phyloP scores from a whole-genome alignment of 1,140 invertebrate species.

The Diprion similis region DNA sequence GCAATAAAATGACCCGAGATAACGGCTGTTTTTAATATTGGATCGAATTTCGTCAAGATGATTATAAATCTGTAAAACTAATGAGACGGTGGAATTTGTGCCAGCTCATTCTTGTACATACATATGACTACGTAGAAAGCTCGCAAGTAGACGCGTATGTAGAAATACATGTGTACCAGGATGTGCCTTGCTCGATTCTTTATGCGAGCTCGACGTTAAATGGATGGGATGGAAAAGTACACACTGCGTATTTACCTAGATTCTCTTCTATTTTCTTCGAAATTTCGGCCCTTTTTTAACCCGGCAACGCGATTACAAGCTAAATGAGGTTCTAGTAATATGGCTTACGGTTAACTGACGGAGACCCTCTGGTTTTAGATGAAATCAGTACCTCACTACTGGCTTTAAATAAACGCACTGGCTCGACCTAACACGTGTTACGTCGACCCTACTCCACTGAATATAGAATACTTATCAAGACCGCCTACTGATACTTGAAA shows the following conservation, averaged over 20 bases:
- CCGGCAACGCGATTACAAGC: neutral
- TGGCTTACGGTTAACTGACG: constrained; percentile 28
- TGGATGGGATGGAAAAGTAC: constrained; percentile 18
- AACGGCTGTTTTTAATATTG: neutral
- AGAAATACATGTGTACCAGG: constrained; percentile 29
- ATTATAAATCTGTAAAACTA: constrained; percentile 22
- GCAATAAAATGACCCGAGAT: neutral
- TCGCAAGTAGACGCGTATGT: neutral
- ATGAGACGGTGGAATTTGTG: constrained; percentile 41
- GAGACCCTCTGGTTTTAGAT: neutral
- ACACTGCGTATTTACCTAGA: neutral
- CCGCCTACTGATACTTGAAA: too few species aligned
- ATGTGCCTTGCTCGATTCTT: constrained; percentile 35
- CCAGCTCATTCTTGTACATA: constrained; percentile 47
- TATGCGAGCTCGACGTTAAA: constrained; percentile 27
- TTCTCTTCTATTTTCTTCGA: constrained; percentile 9
- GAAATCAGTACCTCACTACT: constrained; percentile 37
- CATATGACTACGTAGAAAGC: neutral
- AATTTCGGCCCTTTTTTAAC: constrained; percentile 22
- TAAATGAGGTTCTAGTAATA: neutral
- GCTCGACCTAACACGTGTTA: constrained; percentile 50
- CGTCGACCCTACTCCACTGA: constrained; percentile 27
- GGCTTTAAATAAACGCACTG: constrained; percentile 45
- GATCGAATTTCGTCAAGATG: neutral
- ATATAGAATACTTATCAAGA: too few species aligned